phyloP scores from a whole-genome alignment of 37 sponge, comb jelly and placozoan species.

The Petrosia ficiformis region DNA sequence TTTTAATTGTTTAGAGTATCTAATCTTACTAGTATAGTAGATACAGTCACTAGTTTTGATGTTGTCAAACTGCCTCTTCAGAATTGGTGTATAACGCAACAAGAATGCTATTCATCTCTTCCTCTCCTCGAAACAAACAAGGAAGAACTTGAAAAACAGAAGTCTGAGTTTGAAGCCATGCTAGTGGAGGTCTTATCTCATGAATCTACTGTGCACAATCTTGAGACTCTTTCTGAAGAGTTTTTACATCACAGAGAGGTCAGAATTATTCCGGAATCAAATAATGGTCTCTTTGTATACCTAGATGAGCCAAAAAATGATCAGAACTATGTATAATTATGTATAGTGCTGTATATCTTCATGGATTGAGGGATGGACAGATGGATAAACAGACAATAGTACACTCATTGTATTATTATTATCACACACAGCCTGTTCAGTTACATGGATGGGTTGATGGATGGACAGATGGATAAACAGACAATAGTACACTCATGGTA shows the following conservation, averaged over 20 bases:
- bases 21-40: conserved; percentile 27
- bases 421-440: too few species aligned
- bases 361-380: too few species aligned
- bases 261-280: background rate
- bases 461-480: too few species aligned
- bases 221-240: conserved; percentile 29
- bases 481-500: too few species aligned
- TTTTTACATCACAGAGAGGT: conserved; percentile 49
- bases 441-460: too few species aligned
- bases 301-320: too few species aligned
- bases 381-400: too few species aligned
- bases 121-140: conserved; percentile 50
- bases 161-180: conserved; percentile 16
- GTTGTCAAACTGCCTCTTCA: conserved; percentile 43
- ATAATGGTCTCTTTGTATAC: too few species aligned
- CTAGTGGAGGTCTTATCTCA: conserved; percentile 1
- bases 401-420: too few species aligned
- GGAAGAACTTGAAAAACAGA: conserved; percentile 31
- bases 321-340: too few species aligned
- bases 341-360: too few species aligned
- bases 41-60: conserved; percentile 41
- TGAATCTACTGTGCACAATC: background rate
- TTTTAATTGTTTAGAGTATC: conserved; percentile 20
- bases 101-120: conserved; percentile 31
- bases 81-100: conserved; percentile 41